Base-by-base conservation (phyloP, 2,888 invertebrate genomes). In the Lordiphosa fenestrarum region DNA sequence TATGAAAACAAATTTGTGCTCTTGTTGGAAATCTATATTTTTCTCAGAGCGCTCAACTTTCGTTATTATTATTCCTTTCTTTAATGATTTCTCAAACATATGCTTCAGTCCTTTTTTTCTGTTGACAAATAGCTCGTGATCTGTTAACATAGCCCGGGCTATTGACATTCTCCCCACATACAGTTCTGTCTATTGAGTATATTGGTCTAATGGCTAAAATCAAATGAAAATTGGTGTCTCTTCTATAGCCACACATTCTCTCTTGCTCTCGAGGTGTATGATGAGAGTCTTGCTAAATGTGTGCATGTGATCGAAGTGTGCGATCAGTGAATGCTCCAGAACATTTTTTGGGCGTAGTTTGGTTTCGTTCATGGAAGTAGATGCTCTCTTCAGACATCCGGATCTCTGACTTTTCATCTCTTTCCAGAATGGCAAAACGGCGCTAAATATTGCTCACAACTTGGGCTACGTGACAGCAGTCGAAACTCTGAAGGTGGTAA, bases 401-500 rank as follows among this genome's bases (percentile, higher is more conserved):
- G 35, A 21, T 15, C 1, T n/a, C 15, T 41, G 13, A 5, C 40
- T 40, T 40, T 51, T 5, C 47, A 12, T 44, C 7, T 25, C 13
- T 44, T 40, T 47, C 19, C 48, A 99, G 98, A 96, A 94, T 89
- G 99, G 99, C 2, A 96, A 98, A 91, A 99, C 99, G 4, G 96
- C 99, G 3, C 92, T 99, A 69, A 96, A 96, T 51, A 98, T 99
- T 82, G 99, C 99, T 21, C 96, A 98, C 89, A 95, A 96, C 61
- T 92, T 99, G 55, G 99, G 99, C 58, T 99, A 99, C 91, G 97
- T 99, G 83, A 98, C 97, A 56, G 98, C 99, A 0, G 98, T 99
- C 62, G 99, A 99, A 89, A 97, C 98, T 4, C 91, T 99, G 51
- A 96, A 98, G 84, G 95, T 96, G 1, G 96, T 97, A 53, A 96